Conservation (phyloP, 2,888 invertebrate genomes). For the Flexamia atlantica region DNA sequence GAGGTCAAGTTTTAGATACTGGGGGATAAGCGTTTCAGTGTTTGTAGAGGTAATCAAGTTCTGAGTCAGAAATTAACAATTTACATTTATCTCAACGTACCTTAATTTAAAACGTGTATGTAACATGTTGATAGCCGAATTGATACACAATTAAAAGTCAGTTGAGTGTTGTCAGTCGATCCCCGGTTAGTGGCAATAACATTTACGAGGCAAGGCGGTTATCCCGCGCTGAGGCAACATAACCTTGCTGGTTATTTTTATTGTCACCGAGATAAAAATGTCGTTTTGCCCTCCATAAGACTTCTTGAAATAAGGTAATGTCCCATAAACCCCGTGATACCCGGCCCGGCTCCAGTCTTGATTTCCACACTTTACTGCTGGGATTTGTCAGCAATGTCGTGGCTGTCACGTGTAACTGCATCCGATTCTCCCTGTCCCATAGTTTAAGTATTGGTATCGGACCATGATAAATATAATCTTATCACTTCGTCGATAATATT, state of each 20-base stretch:
- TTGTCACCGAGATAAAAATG: slow-evolving; percentile 54
- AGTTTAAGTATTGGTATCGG: too few relatives aligned
- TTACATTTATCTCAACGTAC: too few relatives aligned
- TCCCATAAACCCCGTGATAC: slow-evolving; percentile 30
- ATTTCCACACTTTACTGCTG: slow-evolving; percentile 37
- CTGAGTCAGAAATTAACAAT: too few relatives aligned
- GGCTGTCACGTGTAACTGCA: neutral
- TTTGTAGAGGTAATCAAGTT: too few relatives aligned
- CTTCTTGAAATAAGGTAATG: slow-evolving; percentile 58
- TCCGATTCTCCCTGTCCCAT: neutral
- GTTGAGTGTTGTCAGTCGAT: neutral
- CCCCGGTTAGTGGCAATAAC: slow-evolving; percentile 13
- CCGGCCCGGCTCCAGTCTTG: slow-evolving; percentile 46
- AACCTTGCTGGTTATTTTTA: slow-evolving; percentile 53
- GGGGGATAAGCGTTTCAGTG: too few relatives aligned
- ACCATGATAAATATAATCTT: too few relatives aligned
- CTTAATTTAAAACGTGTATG: neutral
- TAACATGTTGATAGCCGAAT: neutral
- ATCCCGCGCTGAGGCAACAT: slow-evolving; percentile 16
- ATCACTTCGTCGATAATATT: too few relatives aligned
- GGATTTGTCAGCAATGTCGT: slow-evolving; percentile 21
- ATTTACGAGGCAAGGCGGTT: slow-evolving; percentile 45
- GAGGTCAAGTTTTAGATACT: too few relatives aligned
- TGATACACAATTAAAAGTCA: slow-evolving; percentile 35
- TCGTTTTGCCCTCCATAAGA: slow-evolving; percentile 51